phyloP scores from a whole-genome alignment of 2,888 invertebrate species.

The Diarsia dahlii region DNA sequence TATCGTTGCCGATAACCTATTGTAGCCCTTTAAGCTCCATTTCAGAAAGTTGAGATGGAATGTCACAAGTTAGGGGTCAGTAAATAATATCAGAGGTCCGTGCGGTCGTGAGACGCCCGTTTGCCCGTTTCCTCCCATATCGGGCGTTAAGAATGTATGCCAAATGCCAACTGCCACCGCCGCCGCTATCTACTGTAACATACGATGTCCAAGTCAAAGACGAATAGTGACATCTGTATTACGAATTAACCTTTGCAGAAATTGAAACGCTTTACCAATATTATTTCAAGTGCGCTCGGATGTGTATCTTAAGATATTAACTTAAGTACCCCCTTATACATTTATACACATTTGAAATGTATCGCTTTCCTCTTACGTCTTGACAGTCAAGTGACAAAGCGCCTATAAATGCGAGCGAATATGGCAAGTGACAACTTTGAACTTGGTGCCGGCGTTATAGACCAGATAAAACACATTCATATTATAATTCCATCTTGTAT shows the following conservation, averaged over 20 bases:
- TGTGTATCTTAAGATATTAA: not conserved
- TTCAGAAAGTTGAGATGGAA: slow-evolving; percentile 76
- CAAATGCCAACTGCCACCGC: slow-evolving; percentile 84
- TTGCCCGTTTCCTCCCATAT: slow-evolving; percentile 84
- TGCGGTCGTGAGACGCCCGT: slow-evolving; percentile 81
- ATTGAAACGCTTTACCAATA: not conserved
- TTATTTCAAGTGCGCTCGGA: not conserved
- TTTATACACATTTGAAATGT: slow-evolving; percentile 6
- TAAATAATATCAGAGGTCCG: slow-evolving; percentile 78
- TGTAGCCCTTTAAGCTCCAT: slow-evolving; percentile 61
- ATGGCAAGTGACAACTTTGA: slow-evolving; percentile 62
- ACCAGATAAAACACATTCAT: slow-evolving; percentile 50
- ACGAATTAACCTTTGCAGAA: slow-evolving; percentile 3
- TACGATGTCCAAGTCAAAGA: slow-evolving; percentile 59
- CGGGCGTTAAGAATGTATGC: slow-evolving; percentile 86
- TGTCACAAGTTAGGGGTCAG: slow-evolving; percentile 80
- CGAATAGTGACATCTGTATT: slow-evolving; percentile 31
- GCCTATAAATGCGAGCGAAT: slow-evolving; percentile 54
- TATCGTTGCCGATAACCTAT: slow-evolving; percentile 67
- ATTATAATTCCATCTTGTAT: slow-evolving; percentile 21
- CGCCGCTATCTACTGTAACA: slow-evolving; percentile 70
- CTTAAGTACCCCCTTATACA: not conserved
- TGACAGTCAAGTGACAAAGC: slow-evolving; percentile 48
- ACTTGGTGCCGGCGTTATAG: slow-evolving; percentile 58
- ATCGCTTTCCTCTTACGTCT: slow-evolving; percentile 45